Conservation (phyloP, 2,888 invertebrate species). For the Trissolcus japonicus region DNA sequence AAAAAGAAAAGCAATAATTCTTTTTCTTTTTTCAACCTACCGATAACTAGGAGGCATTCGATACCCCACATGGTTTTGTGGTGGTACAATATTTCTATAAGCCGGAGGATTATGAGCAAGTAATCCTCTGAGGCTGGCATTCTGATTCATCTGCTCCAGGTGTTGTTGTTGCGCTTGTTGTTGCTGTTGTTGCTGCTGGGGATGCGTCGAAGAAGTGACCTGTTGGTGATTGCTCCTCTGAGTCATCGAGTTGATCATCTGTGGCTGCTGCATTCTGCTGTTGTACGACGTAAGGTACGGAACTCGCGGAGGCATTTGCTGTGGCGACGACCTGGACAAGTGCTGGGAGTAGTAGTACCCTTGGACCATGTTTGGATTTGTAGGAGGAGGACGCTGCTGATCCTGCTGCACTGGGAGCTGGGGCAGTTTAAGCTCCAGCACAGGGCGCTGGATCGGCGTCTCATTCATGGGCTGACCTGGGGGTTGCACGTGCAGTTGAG, state of each 20-base stretch:
- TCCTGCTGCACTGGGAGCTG: slow-evolving; percentile 65
- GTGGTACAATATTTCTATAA: slow-evolving; percentile 62
- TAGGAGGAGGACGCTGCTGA: slow-evolving; percentile 61
- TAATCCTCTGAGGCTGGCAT: slow-evolving; percentile 68
- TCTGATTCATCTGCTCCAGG: slow-evolving; percentile 69
- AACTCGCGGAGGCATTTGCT: slow-evolving; percentile 64
- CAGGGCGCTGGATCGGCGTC: slow-evolving; percentile 56
- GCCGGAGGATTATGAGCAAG: slow-evolving; percentile 71
- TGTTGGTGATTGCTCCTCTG: slow-evolving; percentile 73
- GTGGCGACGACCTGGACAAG: slow-evolving; percentile 71
- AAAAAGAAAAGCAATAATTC: no score
- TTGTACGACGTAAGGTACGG: slow-evolving; percentile 70
- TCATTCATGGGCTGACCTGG: slow-evolving; percentile 62
- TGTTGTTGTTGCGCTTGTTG: slow-evolving; percentile 67
- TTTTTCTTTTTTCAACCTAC: slow-evolving; percentile 30
- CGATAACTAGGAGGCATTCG: slow-evolving; percentile 67
- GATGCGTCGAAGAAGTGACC: slow-evolving; percentile 80
- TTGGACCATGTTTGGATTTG: slow-evolving; percentile 54
- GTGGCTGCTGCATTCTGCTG: slow-evolving; percentile 69
- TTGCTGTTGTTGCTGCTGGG: slow-evolving; percentile 76
- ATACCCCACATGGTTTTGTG: slow-evolving; percentile 68
- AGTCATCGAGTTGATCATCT: slow-evolving; percentile 64
- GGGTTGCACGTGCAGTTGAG: slow-evolving; percentile 71
- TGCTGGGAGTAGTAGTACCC: slow-evolving; percentile 69
- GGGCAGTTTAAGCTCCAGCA: slow-evolving; percentile 69